Evolutionary conservation across 2,888 invertebrate species (phyloP).

Genomic region (Cephus pygmeus): DNA sequence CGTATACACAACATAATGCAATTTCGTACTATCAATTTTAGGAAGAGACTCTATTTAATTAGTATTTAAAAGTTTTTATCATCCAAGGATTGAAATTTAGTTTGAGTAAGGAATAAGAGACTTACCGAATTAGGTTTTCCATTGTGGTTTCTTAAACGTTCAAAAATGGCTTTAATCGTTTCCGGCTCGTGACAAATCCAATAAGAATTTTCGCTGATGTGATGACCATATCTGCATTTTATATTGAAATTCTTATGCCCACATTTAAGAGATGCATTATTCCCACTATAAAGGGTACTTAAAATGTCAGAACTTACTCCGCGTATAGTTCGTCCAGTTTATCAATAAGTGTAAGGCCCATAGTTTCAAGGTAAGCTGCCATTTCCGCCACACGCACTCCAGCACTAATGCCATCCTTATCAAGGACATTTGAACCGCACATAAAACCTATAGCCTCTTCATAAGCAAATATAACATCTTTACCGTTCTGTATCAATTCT

Average conservation of each 20-base stretch:
- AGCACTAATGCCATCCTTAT: constrained; percentile 97
- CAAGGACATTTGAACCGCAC: constrained; percentile 88
- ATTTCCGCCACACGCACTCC: constrained; percentile 84
- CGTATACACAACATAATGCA: too few relatives aligned
- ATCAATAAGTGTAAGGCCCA: constrained; percentile 70
- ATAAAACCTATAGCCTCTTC: constrained; percentile 99
- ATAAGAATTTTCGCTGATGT: constrained; percentile 89
- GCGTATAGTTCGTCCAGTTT: constrained; percentile 83
- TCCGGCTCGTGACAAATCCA: constrained; percentile 84
- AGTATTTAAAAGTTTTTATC: too few relatives aligned
- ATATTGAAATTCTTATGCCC: constrained; percentile 9
- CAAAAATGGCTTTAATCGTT: constrained; percentile 81
- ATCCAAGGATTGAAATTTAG: too few relatives aligned
- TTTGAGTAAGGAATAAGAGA: constrained; percentile 21
- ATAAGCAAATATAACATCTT: constrained; percentile 90
- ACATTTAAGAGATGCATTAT: not conserved
- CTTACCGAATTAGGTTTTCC: constrained; percentile 72
- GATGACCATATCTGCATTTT: constrained; percentile 82
- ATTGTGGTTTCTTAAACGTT: constrained; percentile 80
- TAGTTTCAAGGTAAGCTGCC: constrained; percentile 75
- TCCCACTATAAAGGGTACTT: too few relatives aligned
- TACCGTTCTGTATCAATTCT: constrained; percentile 77
- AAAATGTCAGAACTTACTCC: constrained; percentile 64
- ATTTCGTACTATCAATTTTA: too few relatives aligned
- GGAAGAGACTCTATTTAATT: too few relatives aligned